Evolutionary conservation across 2,797 vertebrate genomes (phyloP), one percentile per base, ranked within the genome.

Genomic region (Okamejei kenojei): DNA sequence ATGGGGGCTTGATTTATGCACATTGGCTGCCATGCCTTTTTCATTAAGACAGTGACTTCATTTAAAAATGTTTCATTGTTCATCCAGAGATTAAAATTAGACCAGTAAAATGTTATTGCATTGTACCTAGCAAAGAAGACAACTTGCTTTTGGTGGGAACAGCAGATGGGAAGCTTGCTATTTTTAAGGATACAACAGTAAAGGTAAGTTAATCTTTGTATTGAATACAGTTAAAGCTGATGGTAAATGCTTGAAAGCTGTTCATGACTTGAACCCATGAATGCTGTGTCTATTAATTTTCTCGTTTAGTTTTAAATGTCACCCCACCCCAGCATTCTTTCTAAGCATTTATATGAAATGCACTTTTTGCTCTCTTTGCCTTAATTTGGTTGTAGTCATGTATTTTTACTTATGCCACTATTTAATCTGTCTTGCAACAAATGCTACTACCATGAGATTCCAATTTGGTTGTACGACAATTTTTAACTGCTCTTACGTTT

Each of bases 71-170:
- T 13, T 71, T 71, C 19, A 74, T 21, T 68, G 10, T 74, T 74
- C 19, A 74, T 23, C 71, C 21, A 21, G 71, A 74, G 21, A 23
- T 74, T 74, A 23, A 21, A 71, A 74, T 74, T 23, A 26, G 23
- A 74, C 19, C n/a, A n/a, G 94, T 94, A 93, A 32, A 94, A 93
- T 11, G 84, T 93, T 32, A 3, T 15, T 88, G 8, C 15, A 93
- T 95, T 95, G 86, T 63, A 96, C 96, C 95, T 94, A 98, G 97
- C 96, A 96, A 96, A 93, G 96, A 97, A 95, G 97, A 95, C 94
- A 98, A 96, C 94, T 98, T 98, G 94, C 95, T 99, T 95, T 95
- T 99, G 95, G 98, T 97, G 74, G 98, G 99, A 91, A 98, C 98
- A 11, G 99, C 99, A 65, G 96, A 99, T 95, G 99, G 99, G 71